phyloP scores from a whole-genome alignment of 2,113 vertebrate genomes.

The Terrapene triunguis region DNA sequence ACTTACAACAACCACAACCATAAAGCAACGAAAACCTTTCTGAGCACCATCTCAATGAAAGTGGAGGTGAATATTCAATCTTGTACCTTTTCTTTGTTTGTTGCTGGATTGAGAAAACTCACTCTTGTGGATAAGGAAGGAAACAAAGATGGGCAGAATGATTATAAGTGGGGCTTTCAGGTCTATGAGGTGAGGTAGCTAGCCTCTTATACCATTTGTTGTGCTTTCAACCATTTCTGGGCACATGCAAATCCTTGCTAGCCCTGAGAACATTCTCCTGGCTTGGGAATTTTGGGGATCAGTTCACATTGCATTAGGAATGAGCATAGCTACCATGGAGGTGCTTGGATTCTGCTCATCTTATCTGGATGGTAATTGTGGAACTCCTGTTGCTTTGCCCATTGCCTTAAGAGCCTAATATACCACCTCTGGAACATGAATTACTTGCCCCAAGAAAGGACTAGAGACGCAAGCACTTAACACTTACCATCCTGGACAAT shows the following conservation, averaged over 20 bases:
- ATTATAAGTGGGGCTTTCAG: background rate
- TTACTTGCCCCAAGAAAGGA: background rate
- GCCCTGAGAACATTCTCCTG: background rate
- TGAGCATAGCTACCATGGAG: background rate
- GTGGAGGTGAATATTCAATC: no score
- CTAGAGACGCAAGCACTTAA: background rate
- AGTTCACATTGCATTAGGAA: background rate
- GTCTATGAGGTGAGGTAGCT: background rate
- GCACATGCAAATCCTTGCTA: background rate
- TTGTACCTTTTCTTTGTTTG: no score
- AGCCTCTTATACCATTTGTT: background rate
- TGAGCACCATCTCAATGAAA: no score
- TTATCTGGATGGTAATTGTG: background rate
- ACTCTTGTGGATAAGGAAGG: background rate
- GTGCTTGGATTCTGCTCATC: background rate
- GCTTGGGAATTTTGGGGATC: background rate
- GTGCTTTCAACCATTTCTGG: background rate
- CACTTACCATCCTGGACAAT: background rate
- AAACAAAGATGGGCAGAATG: background rate
- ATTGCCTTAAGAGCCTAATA: background rate
- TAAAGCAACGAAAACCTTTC: background rate
- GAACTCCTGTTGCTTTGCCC: background rate
- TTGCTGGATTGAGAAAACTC: no score
- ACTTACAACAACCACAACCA: background rate
- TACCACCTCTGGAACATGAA: background rate